Percentiles rank a stretch among this genome's conserved stretches.
Evolutionary conservation across 2,888 invertebrate genomes (phyloP).

Genomic region (Polietes domitor): DNA sequence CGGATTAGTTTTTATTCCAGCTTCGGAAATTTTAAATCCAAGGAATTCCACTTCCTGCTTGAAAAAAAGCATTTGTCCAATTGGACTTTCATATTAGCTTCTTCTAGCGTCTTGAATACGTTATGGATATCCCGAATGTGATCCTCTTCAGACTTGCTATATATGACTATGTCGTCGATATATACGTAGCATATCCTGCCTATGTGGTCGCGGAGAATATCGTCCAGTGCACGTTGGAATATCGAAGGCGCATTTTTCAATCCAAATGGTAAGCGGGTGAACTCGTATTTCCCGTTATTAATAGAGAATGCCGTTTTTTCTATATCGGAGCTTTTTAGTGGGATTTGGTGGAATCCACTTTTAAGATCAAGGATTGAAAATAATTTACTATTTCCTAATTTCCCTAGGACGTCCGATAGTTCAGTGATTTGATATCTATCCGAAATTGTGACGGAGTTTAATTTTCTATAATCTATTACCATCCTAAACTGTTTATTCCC

Average conservation of each 20-base stretch:
- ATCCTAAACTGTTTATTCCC: slow-evolving; percentile 39
- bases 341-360: no score
- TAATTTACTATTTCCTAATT: slow-evolving; percentile 16
- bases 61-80: slow-evolving; percentile 53
- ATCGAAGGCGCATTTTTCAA: slow-evolving; percentile 50
- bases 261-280: slow-evolving; percentile 40
- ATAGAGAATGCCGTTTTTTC: slow-evolving; percentile 41
- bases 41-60: slow-evolving; percentile 48
- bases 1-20: slow-evolving; percentile 46
- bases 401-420: slow-evolving; percentile 32
- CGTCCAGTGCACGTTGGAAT: slow-evolving; percentile 39
- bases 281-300: slow-evolving; percentile 39
- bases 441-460: slow-evolving; percentile 35
- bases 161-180: slow-evolving; percentile 50
- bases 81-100: slow-evolving; percentile 47
- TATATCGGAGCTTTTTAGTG: slow-evolving; percentile 22
- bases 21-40: slow-evolving; percentile 44
- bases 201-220: neutral
- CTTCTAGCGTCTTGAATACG: slow-evolving; percentile 35
- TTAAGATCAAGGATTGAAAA: slow-evolving; percentile 28
- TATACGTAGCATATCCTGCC: slow-evolving; percentile 43
- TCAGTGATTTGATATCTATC: slow-evolving; percentile 28
- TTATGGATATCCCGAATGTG: slow-evolving; percentile 18
- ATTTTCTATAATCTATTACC: slow-evolving; percentile 55
- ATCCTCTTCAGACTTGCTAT: slow-evolving; percentile 32